Conservation (phyloP, 1,140 invertebrate genomes). For the Sipha flava region DNA sequence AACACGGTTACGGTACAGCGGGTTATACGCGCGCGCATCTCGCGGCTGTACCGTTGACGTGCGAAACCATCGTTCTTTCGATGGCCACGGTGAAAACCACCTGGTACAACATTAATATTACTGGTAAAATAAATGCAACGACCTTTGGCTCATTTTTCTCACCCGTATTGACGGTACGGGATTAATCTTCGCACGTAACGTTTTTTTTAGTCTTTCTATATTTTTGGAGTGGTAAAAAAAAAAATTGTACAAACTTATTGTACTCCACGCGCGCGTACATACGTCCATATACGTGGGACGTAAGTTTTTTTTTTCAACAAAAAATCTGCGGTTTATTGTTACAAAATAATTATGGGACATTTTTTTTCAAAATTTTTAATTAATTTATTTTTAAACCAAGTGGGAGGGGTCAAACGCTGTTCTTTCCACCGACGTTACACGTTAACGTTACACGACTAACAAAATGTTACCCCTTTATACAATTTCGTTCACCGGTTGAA, state of each 20-base stretch:
- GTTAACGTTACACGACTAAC: too few relatives aligned
- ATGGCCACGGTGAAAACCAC: not conserved
- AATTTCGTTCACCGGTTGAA: not conserved
- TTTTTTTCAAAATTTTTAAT: not conserved
- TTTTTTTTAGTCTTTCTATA: too few relatives aligned
- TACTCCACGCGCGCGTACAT: too few relatives aligned
- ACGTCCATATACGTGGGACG: too few relatives aligned
- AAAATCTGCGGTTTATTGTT: not conserved
- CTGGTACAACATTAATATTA: not conserved
- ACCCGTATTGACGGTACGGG: not conserved
- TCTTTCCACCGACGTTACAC: too few relatives aligned
- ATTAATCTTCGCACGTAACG: too few relatives aligned
- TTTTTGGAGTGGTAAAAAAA: too few relatives aligned
- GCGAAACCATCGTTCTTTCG: not conserved
- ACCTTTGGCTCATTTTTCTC: not conserved
- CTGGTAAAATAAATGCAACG: not conserved
- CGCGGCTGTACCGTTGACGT: not conserved
- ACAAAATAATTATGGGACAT: not conserved
- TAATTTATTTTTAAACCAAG: slow-evolving; percentile 1
- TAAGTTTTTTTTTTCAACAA: not conserved
- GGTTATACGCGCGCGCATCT: not conserved
- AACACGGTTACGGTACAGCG: slow-evolving; percentile 3
- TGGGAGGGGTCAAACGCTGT: not conserved
- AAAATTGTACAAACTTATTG: too few relatives aligned
- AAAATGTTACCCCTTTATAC: not conserved